phyloP scores from a whole-genome alignment of 2,888 invertebrate genomes.

The Papilio gigon region DNA sequence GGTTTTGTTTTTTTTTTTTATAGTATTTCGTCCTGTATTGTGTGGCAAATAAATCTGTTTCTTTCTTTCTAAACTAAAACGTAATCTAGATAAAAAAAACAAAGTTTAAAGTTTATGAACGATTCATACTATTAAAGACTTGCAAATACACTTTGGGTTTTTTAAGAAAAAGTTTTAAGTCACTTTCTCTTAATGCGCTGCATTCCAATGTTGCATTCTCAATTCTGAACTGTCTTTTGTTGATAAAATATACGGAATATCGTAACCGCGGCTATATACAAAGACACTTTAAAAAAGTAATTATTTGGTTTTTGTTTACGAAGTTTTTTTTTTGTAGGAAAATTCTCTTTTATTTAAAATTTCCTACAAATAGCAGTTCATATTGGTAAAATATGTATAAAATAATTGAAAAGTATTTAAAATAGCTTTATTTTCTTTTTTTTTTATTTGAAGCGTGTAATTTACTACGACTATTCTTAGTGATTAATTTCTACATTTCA shows the following conservation, averaged over 20 bases:
- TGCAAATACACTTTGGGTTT: slow-evolving; percentile 1
- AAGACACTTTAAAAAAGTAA: too few species aligned
- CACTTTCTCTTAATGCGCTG: slow-evolving; percentile 13
- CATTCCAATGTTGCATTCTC: slow-evolving; percentile 16
- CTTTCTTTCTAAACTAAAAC: too few species aligned
- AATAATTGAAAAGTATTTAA: background rate
- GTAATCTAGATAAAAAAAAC: too few species aligned
- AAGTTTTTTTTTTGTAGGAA: too few species aligned
- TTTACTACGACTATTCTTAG: slow-evolving; percentile 5
- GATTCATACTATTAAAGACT: slow-evolving; percentile 6
- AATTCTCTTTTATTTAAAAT: too few species aligned
- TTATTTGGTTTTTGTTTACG: too few species aligned
- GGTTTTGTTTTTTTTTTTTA: too few species aligned
- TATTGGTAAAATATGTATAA: background rate
- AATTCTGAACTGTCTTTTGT: slow-evolving; percentile 3
- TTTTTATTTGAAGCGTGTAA: background rate
- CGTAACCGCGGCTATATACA: background rate
- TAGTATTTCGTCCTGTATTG: too few species aligned
- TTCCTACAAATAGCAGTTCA: background rate
- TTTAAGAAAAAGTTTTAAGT: slow-evolving; percentile 12
- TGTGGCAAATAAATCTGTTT: too few species aligned
- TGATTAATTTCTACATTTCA: slow-evolving; percentile 23
- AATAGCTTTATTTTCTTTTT: slow-evolving; percentile 7
- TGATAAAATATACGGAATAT: slow-evolving; percentile 2
- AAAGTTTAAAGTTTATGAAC: too few species aligned